phyloP scores from a whole-genome alignment of 92 coral and sea anemone species.

The Virgularia gustaviana region DNA sequence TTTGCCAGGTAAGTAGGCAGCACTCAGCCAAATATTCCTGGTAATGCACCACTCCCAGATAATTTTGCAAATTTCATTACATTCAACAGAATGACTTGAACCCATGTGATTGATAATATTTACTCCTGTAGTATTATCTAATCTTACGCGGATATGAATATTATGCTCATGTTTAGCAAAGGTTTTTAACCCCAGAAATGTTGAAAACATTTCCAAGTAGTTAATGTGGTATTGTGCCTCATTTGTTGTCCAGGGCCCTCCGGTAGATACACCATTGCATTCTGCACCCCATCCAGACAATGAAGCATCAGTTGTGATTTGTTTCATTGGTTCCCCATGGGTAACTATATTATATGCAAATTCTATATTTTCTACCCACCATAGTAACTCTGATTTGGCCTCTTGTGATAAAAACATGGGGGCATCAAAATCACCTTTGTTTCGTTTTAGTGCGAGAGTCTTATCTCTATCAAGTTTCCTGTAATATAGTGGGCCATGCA shows the following conservation, averaged over 20 bases:
- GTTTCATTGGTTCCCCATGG: neutral
- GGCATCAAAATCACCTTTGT: conserved; percentile 50
- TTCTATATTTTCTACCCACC: conserved; percentile 8
- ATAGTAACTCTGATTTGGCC: conserved; percentile 3
- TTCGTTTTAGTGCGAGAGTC: conserved; percentile 43
- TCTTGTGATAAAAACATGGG: conserved; percentile 30
- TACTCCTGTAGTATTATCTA: conserved; percentile 17
- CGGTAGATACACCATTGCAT: conserved; percentile 14
- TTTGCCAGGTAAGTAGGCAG: conserved; percentile 17
- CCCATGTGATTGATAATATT: conserved; percentile 3
- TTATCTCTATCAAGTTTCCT: conserved; percentile 34
- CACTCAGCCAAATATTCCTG: conserved; percentile 11
- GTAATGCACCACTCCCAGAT: conserved; percentile 38
- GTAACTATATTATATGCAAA: neutral
- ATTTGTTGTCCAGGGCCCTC: conserved; percentile 1
- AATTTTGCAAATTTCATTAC: conserved; percentile 5
- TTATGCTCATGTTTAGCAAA: conserved; percentile 1
- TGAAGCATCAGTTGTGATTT: conserved; percentile 25
- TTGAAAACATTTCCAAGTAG: neutral
- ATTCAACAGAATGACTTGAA: neutral
- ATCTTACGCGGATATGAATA: conserved; percentile 12
- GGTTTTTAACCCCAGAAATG: conserved; percentile 8
- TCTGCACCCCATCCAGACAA: conserved; percentile 45
- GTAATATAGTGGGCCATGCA: conserved; percentile 19
- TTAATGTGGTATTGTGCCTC: conserved; percentile 15